phyloP scores from a whole-genome alignment of 1,140 invertebrate species.

The Lordiphosa mommai region DNA sequence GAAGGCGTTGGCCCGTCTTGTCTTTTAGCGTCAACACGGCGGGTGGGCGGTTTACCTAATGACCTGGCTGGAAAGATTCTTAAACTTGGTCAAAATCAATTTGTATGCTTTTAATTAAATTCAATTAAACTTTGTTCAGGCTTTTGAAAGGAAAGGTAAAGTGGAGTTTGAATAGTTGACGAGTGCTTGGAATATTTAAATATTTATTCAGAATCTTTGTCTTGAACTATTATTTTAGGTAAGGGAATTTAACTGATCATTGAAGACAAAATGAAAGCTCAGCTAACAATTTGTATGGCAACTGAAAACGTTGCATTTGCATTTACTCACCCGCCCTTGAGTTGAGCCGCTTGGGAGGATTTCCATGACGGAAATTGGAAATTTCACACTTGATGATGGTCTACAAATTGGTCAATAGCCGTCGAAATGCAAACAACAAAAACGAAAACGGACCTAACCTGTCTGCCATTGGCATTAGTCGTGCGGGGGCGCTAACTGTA shows the following conservation, averaged over 20 bases:
- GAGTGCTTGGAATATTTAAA: conserved; percentile 19
- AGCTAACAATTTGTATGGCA: conserved; percentile 36
- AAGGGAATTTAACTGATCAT: too few relatives aligned
- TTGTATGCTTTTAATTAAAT: conserved; percentile 75
- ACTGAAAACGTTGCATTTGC: conserved; percentile 47
- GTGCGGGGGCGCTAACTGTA: conserved; percentile 35
- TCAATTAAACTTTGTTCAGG: conserved; percentile 55
- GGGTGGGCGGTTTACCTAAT: conserved; percentile 17
- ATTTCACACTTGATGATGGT: conserved; percentile 75
- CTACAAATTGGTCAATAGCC: conserved; percentile 72
- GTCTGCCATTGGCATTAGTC: conserved; percentile 53
- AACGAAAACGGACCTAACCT: conserved; percentile 24
- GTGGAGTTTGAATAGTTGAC: conserved; percentile 1
- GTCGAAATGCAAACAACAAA: conserved; percentile 40
- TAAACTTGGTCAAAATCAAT: conserved; percentile 59
- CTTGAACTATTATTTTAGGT: too few relatives aligned
- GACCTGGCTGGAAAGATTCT: conserved; percentile 9
- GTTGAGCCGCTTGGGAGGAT: neutral
- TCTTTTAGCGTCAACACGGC: conserved; percentile 13
- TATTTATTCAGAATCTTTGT: too few relatives aligned
- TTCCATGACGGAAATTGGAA: conserved; percentile 64
- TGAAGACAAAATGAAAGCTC: too few relatives aligned
- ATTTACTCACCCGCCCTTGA: neutral
- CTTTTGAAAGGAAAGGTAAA: conserved; percentile 16
- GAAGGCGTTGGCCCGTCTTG: neutral